Evolutionary conservation across 2,888 invertebrate species (phyloP).

Genomic region (Clitarchus hookeri): DNA sequence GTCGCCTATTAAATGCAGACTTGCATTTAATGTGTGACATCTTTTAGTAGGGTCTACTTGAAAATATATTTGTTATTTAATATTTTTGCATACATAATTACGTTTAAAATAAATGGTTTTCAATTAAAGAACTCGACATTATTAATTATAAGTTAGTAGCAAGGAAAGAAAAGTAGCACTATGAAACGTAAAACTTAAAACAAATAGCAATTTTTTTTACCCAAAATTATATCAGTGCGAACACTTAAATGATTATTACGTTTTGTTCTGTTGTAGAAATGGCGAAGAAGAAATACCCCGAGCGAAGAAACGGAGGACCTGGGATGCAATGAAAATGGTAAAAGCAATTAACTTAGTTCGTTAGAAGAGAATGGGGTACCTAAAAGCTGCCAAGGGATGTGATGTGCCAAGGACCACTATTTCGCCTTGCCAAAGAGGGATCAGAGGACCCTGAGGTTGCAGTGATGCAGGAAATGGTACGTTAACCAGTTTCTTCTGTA

Average conservation of each 20-base stretch:
- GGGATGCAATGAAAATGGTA: neutral
- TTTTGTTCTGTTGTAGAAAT: neutral
- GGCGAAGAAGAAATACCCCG: neutral
- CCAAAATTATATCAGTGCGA: neutral
- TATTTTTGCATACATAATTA: no score
- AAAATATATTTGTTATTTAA: no score
- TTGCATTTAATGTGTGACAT: no score
- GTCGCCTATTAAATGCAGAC: no score
- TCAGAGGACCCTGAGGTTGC: neutral
- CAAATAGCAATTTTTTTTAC: no score
- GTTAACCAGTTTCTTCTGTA: neutral
- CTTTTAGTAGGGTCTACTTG: no score
- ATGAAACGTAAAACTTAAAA: no score
- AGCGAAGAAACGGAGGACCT: neutral
- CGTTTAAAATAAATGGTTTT: no score
- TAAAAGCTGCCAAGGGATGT: neutral
- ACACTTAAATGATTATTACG: neutral
- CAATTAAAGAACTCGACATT: no score
- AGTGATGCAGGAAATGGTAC: neutral
- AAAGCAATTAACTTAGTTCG: conserved; percentile 1
- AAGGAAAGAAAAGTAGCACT: no score
- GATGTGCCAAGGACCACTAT: neutral
- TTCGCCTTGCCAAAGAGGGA: neutral
- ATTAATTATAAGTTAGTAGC: no score
- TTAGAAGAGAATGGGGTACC: neutral